Evolutionary conservation across 2,797 vertebrate species (phyloP), one percentile per base, ranked within the genome.

Genomic region (Taenioides sp.): DNA sequence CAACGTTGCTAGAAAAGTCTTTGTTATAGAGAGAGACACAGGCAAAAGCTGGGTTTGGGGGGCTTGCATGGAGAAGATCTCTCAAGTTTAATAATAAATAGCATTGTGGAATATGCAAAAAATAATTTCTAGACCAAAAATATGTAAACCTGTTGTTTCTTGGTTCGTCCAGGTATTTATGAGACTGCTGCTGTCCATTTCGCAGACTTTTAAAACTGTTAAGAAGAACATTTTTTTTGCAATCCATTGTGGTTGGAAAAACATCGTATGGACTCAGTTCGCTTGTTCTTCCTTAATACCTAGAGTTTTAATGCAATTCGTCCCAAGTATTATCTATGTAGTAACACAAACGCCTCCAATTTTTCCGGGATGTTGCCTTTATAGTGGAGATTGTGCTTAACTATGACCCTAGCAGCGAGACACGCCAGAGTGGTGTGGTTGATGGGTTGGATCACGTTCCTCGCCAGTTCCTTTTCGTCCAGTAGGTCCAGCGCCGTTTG

Each of bases 341-440:
- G 96, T 74, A 97, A 89, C 86, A 99, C 95, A 9, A 99, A 99
- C 79, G 95, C 95, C 92, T 98, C 98, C 64, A 99, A 94, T 86
- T 97, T 97, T 88, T 98, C 96, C 2, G 98, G 98, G 89, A 99
- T 98, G 81, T 96, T 94, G 69, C 97, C 97, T 84, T 89, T 86
- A 74, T 97, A 99, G 67, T 65, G 61, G 80, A 99, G 95, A 84
- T 94, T 93, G 88, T 98, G 94, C 92, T 93, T 96, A 89, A 98
- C 91, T 81, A 99, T 98, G 64, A 95, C 94, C 79, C 97, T 95
- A 77, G 98, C 98, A 81, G 98, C 96, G 57, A 99, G 95, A 95
- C 98, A 99, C 92, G 99, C 97, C 93, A 99, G 90, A 0, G 97
- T 99, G 87, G 94, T 99, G 92, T 99, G 97, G 90, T 98, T 99